A percentile compares a stretch with the other conserved stretches of the same genome.
Evolutionary conservation across 2,888 invertebrate genomes (phyloP).

Genomic region (Hybos culiciformis): DNA sequence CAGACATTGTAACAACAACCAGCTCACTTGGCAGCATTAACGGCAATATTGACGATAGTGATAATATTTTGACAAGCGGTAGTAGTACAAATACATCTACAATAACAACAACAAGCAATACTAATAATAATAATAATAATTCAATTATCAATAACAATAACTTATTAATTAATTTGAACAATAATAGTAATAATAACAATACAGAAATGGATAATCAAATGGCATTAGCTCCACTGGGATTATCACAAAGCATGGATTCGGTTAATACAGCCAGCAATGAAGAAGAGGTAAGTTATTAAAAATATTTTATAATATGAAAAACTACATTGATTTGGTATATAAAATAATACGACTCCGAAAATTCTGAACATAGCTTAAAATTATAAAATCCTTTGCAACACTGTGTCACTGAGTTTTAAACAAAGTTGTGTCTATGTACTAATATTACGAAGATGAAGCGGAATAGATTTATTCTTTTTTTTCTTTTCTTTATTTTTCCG

Average conservation of each 20-base stretch:
- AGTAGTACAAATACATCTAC: conserved; percentile 12
- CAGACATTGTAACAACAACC: conserved; percentile 17
- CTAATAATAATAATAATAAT: conserved; percentile 12
- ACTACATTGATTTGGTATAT: no score
- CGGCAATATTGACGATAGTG: conserved; percentile 18
- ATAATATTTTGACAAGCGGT: not conserved
- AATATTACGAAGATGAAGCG: no score
- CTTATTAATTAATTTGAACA: conserved; percentile 15
- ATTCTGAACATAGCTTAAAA: no score
- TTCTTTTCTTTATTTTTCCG: no score
- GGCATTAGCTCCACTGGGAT: conserved; percentile 57
- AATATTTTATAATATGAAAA: no score
- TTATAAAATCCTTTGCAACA: no score
- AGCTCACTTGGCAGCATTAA: conserved; percentile 12
- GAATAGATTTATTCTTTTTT: no score
- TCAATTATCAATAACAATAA: conserved; percentile 12
- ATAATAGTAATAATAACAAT: conserved; percentile 22
- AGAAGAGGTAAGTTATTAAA: conserved; percentile 71
- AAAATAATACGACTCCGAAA: no score
- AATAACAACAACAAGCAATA: conserved; percentile 13
- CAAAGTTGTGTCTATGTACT: no score
- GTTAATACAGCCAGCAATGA: conserved; percentile 91
- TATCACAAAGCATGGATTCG: conserved; percentile 95
- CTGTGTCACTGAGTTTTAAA: no score
- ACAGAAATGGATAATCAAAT: conserved; percentile 36